phyloP scores from a whole-genome alignment of 2,797 vertebrate species.

The Cynodonichthys magdalenae region DNA sequence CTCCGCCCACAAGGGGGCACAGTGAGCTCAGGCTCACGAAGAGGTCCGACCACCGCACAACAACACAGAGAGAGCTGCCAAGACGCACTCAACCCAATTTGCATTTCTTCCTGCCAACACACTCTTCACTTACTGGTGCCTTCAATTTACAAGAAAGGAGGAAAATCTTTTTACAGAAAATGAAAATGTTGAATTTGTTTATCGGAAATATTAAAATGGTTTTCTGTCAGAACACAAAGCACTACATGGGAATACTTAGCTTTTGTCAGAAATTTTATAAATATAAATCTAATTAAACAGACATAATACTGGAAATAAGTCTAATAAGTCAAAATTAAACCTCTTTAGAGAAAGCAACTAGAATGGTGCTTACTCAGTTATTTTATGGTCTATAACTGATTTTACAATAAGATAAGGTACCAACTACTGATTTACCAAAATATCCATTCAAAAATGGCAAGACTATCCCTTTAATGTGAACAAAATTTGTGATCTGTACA shows the following conservation, averaged over 20 bases:
- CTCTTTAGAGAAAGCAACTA: neutral
- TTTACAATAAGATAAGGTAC: too few species aligned
- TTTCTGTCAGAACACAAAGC: neutral
- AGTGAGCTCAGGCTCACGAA: slow-evolving; percentile 21
- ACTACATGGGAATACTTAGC: neutral
- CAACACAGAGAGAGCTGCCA: slow-evolving; percentile 16
- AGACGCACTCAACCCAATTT: slow-evolving; percentile 18
- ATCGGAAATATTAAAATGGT: neutral
- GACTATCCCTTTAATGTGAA: too few species aligned
- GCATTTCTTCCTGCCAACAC: slow-evolving; percentile 16
- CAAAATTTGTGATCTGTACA: neutral
- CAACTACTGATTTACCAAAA: too few species aligned
- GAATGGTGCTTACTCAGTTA: too few species aligned
- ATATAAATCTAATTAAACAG: too few species aligned
- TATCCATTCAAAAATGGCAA: too few species aligned
- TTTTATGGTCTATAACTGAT: too few species aligned
- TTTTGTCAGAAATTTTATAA: too few species aligned
- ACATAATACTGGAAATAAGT: too few species aligned
- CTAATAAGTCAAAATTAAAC: too few species aligned
- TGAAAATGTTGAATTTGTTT: slow-evolving; percentile 1
- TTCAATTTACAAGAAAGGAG: neutral
- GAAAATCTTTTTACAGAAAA: neutral
- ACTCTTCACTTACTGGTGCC: neutral
- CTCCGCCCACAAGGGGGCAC: slow-evolving; percentile 55
- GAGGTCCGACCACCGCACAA: slow-evolving; percentile 8